Percentiles rank a stretch among this genome's conserved stretches.
Conservation (phyloP, 2,888 invertebrate species). For the Tholera decimalis region DNA sequence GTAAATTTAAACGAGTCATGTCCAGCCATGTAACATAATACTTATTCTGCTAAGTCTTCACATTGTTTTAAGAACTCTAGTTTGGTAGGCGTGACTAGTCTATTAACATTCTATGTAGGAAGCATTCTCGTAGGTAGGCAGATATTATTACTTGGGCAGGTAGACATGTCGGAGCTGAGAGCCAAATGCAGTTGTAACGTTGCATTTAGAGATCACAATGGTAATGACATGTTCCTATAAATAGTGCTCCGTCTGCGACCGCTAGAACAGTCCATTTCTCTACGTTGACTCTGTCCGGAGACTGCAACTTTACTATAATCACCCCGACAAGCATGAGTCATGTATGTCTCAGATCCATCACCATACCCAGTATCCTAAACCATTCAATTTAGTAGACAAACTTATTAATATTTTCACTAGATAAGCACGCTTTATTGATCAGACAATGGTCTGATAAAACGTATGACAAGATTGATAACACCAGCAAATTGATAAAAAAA, state of each 20-base stretch:
- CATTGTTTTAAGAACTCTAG: not conserved
- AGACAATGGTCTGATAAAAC: slow-evolving; percentile 82
- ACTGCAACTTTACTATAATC: slow-evolving; percentile 29
- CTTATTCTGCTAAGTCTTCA: not conserved
- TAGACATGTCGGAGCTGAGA: slow-evolving; percentile 36
- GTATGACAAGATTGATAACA: slow-evolving; percentile 82
- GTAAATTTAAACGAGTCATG: no score
- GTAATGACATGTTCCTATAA: slow-evolving; percentile 61
- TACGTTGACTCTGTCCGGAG: slow-evolving; percentile 40
- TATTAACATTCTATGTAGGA: slow-evolving; percentile 10
- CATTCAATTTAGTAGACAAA: slow-evolving; percentile 46
- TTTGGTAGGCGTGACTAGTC: slow-evolving; percentile 17
- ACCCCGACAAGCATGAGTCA: slow-evolving; percentile 45
- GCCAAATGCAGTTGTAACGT: slow-evolving; percentile 59
- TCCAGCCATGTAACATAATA: no score
- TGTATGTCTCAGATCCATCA: slow-evolving; percentile 41
- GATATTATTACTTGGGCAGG: slow-evolving; percentile 23
- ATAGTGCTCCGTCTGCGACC: slow-evolving; percentile 50
- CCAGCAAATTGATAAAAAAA: slow-evolving; percentile 83
- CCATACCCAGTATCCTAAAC: slow-evolving; percentile 14
- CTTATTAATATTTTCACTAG: slow-evolving; percentile 63
- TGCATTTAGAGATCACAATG: slow-evolving; percentile 61
- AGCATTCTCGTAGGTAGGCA: slow-evolving; percentile 4
- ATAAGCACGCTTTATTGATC: slow-evolving; percentile 80
- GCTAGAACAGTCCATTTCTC: slow-evolving; percentile 58